Evolutionary conservation across 2,888 invertebrate species (phyloP), one percentile per base, ranked within the genome.

Genomic region (Tortrix viridana): DNA sequence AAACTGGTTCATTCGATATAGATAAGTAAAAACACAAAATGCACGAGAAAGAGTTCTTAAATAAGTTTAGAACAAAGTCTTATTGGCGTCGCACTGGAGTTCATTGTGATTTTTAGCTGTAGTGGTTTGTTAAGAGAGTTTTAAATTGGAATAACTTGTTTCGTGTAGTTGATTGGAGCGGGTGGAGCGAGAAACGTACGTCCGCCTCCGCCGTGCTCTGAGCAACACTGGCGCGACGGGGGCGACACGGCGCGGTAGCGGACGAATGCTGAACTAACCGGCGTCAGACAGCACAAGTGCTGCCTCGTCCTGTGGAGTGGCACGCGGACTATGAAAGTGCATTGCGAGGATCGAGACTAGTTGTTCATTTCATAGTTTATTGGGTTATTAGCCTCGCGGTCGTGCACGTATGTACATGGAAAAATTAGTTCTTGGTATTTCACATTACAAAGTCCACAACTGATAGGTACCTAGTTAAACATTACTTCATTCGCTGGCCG

Each of bases 11-110:
- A 81, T 79, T 77, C 72, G 74, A 84, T 85, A 80, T 75, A 82
- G 87, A 85, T 85, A 76, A 80, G 77, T 75, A 75, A 74, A 76
- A 76, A 73, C 88, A 89, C 88, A 85, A 86, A 84, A 82, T 81
- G 74, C 89, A 89, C 88, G 81, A 75, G 70, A 80, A 84, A 79
- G 67, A 74, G 79, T 69, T 71, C 69, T 76, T 80, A 81, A 82
- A 71, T 78, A 73, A 76, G 74, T 75, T 75, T 74, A 71, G 61
- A 72, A 73, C 74, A 79, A 71, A 74, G 79, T 81, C 74, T 66
- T 79, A 73, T 76, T 70, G 65, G 74, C 63, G 65, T 68, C 71
- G 71, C 80, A 79, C 76, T 76, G 69, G 73, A 78, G 86, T 85
- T 73, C 90, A 89, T 90, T 73, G 70, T 86, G 82, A 77, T 76